Evolutionary conservation across 2,797 vertebrate species (phyloP), one percentile per base, ranked within the genome.

Genomic region (Eulemur albifrons): DNA sequence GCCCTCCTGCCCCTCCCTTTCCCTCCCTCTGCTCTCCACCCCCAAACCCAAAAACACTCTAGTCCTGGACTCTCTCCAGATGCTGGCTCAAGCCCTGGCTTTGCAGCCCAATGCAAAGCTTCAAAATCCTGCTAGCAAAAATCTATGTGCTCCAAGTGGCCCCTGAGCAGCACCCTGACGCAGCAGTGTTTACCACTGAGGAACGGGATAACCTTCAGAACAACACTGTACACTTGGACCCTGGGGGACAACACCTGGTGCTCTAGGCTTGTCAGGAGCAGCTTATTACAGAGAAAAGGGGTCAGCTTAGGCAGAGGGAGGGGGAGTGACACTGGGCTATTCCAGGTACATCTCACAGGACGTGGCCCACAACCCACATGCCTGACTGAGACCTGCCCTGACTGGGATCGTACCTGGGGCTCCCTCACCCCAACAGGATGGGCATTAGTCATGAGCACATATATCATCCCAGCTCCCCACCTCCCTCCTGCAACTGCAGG

Each of bases 1-100:
- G 93, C 73, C 94, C 98, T 98, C 97, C 97, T 97, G 97, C 97
- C 98, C 98, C 98, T 98, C 98, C 98, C 98, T 97, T 93, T 93
- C 96, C 98, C 98, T 97, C 97, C 81, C 97, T 98, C 95, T 95
- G 98, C 97, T 98, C 98, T 92, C 97, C 97, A 97, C 97, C 97
- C 97, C 97, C 97, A 98, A 98, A 98, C 96, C 98, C 98, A 97
- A 97, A 98, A 98, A 98, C 99, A 98, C 98, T 98, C 98, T 98
- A 97, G 97, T 98, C 97, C 99, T 99, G 99, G 99, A 99, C 97
- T 43, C 97, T 95, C 97, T 99, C 99, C 99, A 99, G 98, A 98
- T 98, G 98, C 99, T 98, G 98, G 98, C 98, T 98, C 98, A 98
- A 98, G 98, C 98, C 99, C 99, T 99, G 99, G 99, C 98, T 99